Conservation (phyloP, 2,888 invertebrate genomes). For the Cremastobaeus sp. region DNA sequence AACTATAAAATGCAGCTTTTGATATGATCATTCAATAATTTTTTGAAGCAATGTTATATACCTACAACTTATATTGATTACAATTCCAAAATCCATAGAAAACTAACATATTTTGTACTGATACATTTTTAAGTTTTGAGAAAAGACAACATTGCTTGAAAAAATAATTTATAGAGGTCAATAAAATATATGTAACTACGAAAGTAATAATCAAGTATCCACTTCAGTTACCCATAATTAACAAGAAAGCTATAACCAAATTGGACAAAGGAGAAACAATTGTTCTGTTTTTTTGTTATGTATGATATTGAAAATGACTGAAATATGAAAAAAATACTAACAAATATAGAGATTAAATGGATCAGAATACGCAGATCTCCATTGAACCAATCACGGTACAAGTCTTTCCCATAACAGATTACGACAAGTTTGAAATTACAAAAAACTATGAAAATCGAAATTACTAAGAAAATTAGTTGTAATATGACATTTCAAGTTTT, state of each 20-base stretch:
- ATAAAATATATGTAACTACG: conserved; percentile 36
- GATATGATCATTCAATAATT: conserved; percentile 56
- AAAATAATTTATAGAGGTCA: conserved; percentile 35
- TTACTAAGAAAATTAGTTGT: conserved; percentile 10
- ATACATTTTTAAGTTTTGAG: not conserved
- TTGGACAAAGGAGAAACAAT: conserved; percentile 19
- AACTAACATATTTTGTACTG: not conserved
- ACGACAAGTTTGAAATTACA: not conserved
- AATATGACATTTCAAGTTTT: no score
- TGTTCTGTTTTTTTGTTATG: no score
- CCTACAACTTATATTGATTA: not conserved
- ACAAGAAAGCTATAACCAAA: conserved; percentile 35
- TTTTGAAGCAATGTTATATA: conserved; percentile 49
- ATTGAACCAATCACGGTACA: not conserved
- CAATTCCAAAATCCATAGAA: not conserved
- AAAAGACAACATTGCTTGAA: conserved; percentile 46
- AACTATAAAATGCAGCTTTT: conserved; percentile 58
- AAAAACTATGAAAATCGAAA: not conserved
- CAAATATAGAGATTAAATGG: not conserved
- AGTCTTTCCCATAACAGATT: not conserved
- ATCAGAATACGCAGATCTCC: not conserved
- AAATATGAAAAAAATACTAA: no score
- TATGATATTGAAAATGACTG: no score
- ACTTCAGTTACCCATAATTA: conserved; percentile 23
- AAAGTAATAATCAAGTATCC: conserved; percentile 36